A percentile compares a stretch with the other conserved stretches of the same genome.
Evolutionary conservation across 35 echinoderm and acorn worm genomes (phyloP).

Genomic region (Chiridota heheva): DNA sequence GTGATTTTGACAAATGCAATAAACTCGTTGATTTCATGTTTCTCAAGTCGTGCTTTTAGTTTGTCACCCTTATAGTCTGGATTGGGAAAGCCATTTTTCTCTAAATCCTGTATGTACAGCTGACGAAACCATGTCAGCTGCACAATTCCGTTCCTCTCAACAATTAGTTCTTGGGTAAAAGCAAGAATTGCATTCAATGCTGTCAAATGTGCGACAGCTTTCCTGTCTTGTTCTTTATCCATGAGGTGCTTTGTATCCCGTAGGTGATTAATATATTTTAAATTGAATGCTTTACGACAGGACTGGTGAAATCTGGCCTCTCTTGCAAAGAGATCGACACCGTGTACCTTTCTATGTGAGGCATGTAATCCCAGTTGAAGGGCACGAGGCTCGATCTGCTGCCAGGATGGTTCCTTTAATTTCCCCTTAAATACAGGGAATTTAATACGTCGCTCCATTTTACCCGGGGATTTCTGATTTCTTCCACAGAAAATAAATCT

Average conservation of each 20-base stretch:
- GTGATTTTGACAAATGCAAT: not conserved
- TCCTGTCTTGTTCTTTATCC: not conserved
- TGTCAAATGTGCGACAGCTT: constrained; percentile 29
- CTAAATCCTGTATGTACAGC: constrained; percentile 36
- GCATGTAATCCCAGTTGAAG: no score
- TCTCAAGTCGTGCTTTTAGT: constrained; percentile 35
- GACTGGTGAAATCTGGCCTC: constrained; percentile 36
- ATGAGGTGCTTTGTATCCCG: not conserved
- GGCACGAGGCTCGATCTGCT: no score
- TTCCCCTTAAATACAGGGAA: no score
- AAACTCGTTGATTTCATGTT: not conserved
- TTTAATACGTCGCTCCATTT: no score
- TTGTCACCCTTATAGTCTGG: constrained; percentile 51
- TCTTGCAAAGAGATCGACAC: constrained; percentile 56
- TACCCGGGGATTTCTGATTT: no score
- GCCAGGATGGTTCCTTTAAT: no score
- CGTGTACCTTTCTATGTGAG: no score
- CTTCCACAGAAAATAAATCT: no score
- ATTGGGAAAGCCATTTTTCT: constrained; percentile 46
- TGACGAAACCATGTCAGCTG: constrained; percentile 1
- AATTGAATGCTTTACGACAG: constrained; percentile 14
- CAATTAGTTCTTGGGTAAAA: constrained; percentile 11
- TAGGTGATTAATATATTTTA: not conserved
- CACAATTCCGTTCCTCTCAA: constrained; percentile 14
- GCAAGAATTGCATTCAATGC: constrained; percentile 20